phyloP scores from a whole-genome alignment of 2,888 invertebrate genomes.

The Holacanthella duospinosa region DNA sequence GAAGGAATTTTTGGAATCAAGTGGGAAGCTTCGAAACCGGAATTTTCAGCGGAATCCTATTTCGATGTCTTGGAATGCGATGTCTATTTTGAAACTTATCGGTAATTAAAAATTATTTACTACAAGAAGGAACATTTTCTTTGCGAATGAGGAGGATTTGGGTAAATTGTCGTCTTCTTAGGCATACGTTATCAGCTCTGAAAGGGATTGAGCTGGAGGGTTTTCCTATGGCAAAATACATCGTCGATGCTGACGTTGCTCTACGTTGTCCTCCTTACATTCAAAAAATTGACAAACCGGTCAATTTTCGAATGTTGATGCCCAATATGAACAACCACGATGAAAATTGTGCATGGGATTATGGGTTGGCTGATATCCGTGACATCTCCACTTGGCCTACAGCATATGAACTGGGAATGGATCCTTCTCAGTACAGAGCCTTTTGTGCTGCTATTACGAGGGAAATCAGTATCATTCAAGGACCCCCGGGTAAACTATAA shows the following conservation, averaged over 20 bases:
- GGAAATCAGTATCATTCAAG: constrained; percentile 43
- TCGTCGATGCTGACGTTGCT: constrained; percentile 47
- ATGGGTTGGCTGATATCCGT: neutral
- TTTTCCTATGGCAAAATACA: constrained; percentile 58
- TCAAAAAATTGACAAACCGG: neutral
- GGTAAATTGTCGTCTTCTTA: no score
- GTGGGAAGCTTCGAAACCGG: constrained; percentile 23
- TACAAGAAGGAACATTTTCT: neutral
- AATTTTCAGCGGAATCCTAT: constrained; percentile 23
- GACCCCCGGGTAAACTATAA: constrained; percentile 43
- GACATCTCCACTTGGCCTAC: constrained; percentile 33
- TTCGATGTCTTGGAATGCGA: constrained; percentile 43
- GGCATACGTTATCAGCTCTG: constrained; percentile 49
- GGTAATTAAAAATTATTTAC: constrained; percentile 40
- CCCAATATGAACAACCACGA: neutral
- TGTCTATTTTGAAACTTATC: constrained; percentile 46
- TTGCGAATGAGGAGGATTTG: neutral
- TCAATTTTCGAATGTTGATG: neutral
- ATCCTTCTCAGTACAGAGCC: constrained; percentile 42
- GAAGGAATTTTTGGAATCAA: constrained; percentile 34
- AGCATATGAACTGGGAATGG: constrained; percentile 38
- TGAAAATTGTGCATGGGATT: neutral
- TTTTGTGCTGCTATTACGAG: constrained; percentile 40
- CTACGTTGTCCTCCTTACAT: constrained; percentile 42
- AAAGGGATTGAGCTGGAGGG: constrained; percentile 48